These are phyloP conservation scores for Cheirogaleus major DNA, from an alignment of 2,797 vertebrate species.

Conservation along the genomic window DNA sequence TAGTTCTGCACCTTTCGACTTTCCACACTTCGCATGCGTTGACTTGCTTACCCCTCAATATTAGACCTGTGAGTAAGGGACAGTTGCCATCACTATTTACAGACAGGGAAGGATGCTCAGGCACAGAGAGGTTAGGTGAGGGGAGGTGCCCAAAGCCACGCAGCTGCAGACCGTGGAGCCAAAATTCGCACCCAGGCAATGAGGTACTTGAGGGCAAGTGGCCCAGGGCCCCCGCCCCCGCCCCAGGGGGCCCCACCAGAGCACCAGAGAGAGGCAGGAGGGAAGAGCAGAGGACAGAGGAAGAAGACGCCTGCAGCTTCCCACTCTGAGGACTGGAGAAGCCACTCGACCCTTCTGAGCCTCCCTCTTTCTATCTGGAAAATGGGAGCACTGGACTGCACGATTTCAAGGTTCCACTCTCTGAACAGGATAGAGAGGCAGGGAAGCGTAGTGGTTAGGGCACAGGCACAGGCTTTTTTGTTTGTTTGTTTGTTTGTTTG, in stretches of 20 bases:
- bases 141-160: not conserved
- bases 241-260: too few relatives aligned
- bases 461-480: not conserved
- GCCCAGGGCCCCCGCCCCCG: rapidly evolving
- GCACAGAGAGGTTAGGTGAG: not conserved
- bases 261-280: not conserved
- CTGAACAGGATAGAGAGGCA: not conserved
- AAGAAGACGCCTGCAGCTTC: not conserved
- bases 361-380: not conserved
- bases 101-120: too few relatives aligned
- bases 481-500: too few relatives aligned
- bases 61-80: not conserved
- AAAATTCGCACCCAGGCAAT: not conserved
- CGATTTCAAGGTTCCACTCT: rapidly evolving
- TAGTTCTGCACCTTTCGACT: too few relatives aligned
- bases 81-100: too few relatives aligned
- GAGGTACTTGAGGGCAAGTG: too few relatives aligned
- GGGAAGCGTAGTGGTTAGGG: rapidly evolving
- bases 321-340: not conserved
- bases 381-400: rapidly evolving
- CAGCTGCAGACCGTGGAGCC: not conserved
- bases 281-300: not conserved
- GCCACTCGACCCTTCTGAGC: not conserved
- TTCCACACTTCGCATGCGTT: not conserved
- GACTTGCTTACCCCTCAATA: not conserved